Percentiles rank a stretch among this genome's conserved stretches.
Evolutionary conservation across 2,888 invertebrate genomes (phyloP).

Genomic region (Halictus ligatus): DNA sequence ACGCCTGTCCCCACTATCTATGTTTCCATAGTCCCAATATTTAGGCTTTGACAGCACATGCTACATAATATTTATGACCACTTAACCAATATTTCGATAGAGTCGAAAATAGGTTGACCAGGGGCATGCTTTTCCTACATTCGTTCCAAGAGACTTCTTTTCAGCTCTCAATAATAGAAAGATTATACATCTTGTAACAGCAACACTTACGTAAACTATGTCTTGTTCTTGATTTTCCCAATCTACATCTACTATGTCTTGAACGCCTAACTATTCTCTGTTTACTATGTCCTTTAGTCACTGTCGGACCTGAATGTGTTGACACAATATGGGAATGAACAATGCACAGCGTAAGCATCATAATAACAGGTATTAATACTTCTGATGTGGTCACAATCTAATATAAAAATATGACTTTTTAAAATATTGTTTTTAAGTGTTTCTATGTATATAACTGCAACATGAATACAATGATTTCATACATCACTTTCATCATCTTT

Average conservation of each 20-base stretch:
- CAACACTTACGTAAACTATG: constrained; percentile 74
- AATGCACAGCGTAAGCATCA: constrained; percentile 90
- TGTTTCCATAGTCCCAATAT: no score
- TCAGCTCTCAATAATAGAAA: not conserved
- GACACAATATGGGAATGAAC: constrained; percentile 93
- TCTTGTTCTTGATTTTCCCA: constrained; percentile 77
- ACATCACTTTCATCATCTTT: constrained; percentile 85
- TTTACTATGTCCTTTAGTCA: constrained; percentile 70
- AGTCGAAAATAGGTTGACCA: no score
- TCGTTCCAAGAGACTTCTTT: no score
- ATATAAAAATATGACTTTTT: constrained; percentile 60
- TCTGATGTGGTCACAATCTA: constrained; percentile 88
- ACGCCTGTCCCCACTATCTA: no score
- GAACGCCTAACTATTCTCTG: constrained; percentile 73
- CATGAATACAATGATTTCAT: constrained; percentile 72
- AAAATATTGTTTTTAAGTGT: not conserved
- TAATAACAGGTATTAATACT: constrained; percentile 89
- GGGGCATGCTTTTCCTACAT: no score
- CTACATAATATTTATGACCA: no score
- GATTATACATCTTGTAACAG: not conserved
- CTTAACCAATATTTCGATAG: no score
- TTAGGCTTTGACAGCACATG: no score
- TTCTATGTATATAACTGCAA: not conserved
- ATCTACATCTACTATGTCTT: constrained; percentile 77
- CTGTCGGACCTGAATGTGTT: constrained; percentile 85